These are phyloP conservation scores for Cyanoderma ruficeps DNA, from an alignment of 2,113 vertebrate species.

Conservation along the genomic window DNA sequence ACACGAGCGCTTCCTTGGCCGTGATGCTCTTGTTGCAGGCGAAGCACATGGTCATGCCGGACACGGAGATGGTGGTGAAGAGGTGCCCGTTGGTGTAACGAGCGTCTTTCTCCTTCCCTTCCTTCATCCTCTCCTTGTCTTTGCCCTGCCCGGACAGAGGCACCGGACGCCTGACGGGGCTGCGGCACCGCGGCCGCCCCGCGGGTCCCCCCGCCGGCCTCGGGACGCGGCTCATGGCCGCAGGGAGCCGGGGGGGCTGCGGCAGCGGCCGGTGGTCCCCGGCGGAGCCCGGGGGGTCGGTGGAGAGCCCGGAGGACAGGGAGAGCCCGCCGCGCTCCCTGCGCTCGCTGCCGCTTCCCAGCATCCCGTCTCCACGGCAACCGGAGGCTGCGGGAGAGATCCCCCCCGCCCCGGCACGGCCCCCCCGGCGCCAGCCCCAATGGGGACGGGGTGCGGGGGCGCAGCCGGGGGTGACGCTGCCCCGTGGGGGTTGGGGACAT, in stretches of 20 bases:
- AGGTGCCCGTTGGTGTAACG: constrained; percentile 90
- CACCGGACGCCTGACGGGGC: not conserved
- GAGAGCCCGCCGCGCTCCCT: not conserved
- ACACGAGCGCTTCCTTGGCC: constrained; percentile 91
- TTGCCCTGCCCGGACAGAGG: constrained; percentile 76
- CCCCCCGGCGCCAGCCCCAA: not conserved
- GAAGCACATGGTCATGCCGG: constrained; percentile 90
- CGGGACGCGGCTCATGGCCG: not conserved
- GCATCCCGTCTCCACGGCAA: constrained; percentile 79
- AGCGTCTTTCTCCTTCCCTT: constrained; percentile 87
- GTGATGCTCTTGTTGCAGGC: constrained; percentile 96
- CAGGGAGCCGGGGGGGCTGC: no score
- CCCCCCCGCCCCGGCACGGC: not conserved
- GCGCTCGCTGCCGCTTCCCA: constrained; percentile 46
- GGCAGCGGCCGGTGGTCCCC: no score
- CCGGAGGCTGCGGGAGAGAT: constrained; percentile 7
- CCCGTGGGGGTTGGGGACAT: not conserved
- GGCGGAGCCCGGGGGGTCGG: no score
- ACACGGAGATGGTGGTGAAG: constrained; percentile 91
- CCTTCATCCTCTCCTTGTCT: constrained; percentile 87
- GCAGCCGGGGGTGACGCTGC: not conserved
- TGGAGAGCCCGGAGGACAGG: not conserved
- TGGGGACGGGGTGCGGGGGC: not conserved
- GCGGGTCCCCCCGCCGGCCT: not conserved
- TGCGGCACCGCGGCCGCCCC: not conserved